These are phyloP conservation scores for Ametastegia equiseti DNA, from an alignment of 2,888 invertebrate genomes.

Conservation along the genomic window DNA sequence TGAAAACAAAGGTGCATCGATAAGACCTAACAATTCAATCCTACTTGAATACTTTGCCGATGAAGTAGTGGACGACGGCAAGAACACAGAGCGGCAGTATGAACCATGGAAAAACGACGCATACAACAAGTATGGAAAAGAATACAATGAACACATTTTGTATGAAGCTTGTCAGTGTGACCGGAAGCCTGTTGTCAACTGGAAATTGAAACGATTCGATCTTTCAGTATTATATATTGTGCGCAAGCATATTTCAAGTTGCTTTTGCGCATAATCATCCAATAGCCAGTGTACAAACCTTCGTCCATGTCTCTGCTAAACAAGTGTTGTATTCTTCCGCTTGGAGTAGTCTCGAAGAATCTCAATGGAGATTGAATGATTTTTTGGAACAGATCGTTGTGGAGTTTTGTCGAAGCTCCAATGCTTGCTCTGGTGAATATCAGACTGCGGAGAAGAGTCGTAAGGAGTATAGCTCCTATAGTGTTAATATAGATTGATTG, in stretches of 20 bases:
- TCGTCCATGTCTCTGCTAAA: constrained; percentile 80
- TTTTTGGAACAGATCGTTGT: constrained; percentile 76
- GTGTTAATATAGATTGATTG: constrained; percentile 77
- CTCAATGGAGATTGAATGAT: constrained; percentile 75
- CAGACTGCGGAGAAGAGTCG: constrained; percentile 78
- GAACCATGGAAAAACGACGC: constrained; percentile 77
- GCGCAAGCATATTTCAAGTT: too few species aligned
- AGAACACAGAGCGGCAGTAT: constrained; percentile 76
- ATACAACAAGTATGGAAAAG: constrained; percentile 77
- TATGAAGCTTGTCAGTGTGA: constrained; percentile 78
- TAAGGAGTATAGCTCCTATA: constrained; percentile 77
- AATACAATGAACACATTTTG: constrained; percentile 78
- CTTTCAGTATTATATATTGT: too few species aligned
- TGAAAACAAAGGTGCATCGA: too few species aligned
- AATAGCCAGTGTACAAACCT: too few species aligned
- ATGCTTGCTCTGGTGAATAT: constrained; percentile 78
- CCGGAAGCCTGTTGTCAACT: constrained; percentile 80
- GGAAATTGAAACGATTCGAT: constrained; percentile 56
- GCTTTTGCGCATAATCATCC: too few species aligned
- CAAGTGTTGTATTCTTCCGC: constrained; percentile 78
- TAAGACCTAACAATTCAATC: neutral
- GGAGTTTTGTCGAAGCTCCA: constrained; percentile 78
- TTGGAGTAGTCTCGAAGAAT: constrained; percentile 70
- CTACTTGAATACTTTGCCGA: constrained; percentile 75
- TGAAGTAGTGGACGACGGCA: constrained; percentile 72